Percentiles rank a stretch among this genome's conserved stretches.
Conservation (phyloP, 37 sponge, comb jelly and placozoan species). For the Theonella swinhoei region DNA sequence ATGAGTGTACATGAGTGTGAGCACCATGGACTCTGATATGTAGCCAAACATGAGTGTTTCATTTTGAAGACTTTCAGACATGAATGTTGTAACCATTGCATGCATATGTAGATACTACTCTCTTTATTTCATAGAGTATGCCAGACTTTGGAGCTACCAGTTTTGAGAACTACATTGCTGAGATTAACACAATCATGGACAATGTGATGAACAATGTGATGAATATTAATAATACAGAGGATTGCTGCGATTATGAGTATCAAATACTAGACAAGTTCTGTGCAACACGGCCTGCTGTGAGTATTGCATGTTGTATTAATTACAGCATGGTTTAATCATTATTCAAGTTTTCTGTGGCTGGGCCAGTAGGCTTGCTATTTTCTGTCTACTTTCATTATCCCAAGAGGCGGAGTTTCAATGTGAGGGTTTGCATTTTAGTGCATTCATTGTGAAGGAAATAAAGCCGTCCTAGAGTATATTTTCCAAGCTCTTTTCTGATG, state of each 20-base stretch:
- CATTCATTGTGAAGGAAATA: too few species aligned
- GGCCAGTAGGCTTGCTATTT: background rate
- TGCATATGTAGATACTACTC: too few species aligned
- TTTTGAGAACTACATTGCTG: background rate
- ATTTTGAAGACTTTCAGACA: too few species aligned
- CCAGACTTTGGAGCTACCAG: background rate
- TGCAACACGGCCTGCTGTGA: background rate
- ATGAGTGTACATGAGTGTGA: too few species aligned
- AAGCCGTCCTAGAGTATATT: too few species aligned
- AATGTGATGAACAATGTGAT: background rate
- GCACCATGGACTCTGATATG: too few species aligned
- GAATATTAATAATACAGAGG: background rate
- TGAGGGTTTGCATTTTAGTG: too few species aligned
- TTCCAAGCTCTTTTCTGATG: too few species aligned
- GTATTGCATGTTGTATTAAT: background rate
- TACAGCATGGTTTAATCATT: background rate
- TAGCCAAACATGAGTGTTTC: too few species aligned
- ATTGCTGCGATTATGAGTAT: constrained; percentile 61
- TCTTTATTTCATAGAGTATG: background rate
- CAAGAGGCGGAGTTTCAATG: too few species aligned
- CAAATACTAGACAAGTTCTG: constrained; percentile 83
- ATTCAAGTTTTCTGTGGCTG: background rate
- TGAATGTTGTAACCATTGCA: too few species aligned
- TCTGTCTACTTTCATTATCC: background rate
- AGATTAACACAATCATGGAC: background rate